Conservation (phyloP, 2,113 vertebrate genomes). For the Callorhinus ursinus region DNA sequence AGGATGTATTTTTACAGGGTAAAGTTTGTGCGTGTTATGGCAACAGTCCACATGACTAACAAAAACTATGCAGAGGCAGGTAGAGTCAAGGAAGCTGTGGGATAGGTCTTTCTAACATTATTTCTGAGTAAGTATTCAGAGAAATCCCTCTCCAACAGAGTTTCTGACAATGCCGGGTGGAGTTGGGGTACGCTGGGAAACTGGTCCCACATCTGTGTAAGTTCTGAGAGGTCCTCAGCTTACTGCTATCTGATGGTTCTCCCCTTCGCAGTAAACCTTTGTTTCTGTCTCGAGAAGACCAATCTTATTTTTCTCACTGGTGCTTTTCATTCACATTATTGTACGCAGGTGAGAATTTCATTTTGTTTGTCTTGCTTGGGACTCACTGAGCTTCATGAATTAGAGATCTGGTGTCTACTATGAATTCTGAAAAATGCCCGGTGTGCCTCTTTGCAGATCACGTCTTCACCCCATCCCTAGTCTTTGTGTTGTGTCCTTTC, state of each 20-base stretch:
- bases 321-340: background rate
- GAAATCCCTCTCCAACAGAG: background rate
- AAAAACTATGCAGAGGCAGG: accelerated
- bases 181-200: background rate
- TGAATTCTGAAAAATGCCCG: too few species aligned
- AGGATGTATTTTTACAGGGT: background rate
- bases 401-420: too few species aligned
- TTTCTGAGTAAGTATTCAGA: background rate
- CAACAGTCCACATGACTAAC: accelerated
- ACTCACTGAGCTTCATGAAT: background rate
- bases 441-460: accelerated
- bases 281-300: background rate
- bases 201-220: background rate
- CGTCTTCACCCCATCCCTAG: background rate
- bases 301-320: background rate
- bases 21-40: accelerated
- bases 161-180: background rate
- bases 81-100: background rate
- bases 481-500: accelerated
- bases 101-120: background rate
- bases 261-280: background rate
- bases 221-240: background rate
- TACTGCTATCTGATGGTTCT: accelerated
- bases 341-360: background rate
- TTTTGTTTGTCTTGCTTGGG: background rate